Percentiles rank a stretch among this genome's conserved stretches.
These are phyloP conservation scores for Oligia latruncula DNA, from an alignment of 2,888 invertebrate species.

Conservation along the genomic window DNA sequence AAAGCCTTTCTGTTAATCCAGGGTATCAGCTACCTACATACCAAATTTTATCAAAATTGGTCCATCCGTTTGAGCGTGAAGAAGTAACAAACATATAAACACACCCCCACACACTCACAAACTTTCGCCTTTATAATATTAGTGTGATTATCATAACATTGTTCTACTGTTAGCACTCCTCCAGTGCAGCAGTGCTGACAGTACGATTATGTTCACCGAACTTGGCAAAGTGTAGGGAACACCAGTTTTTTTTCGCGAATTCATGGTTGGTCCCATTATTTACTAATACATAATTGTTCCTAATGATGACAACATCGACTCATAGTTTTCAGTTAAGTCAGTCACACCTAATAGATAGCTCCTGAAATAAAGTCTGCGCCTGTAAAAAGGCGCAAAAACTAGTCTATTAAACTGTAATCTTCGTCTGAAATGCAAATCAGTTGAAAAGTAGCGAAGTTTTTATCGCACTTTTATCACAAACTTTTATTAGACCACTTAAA, in stretches of 20 bases:
- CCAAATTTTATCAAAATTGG: too few relatives aligned
- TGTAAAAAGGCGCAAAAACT: constrained; percentile 22
- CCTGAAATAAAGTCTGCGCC: neutral
- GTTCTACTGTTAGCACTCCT: too few relatives aligned
- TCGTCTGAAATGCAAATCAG: constrained; percentile 55
- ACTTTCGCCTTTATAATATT: too few relatives aligned
- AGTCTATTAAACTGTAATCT: constrained; percentile 42
- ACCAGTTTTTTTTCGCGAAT: neutral
- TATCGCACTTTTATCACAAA: constrained; percentile 63
- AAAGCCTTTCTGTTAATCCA: too few relatives aligned
- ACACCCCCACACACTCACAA: too few relatives aligned
- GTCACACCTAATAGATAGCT: neutral
- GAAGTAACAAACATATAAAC: too few relatives aligned
- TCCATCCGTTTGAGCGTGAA: too few relatives aligned
- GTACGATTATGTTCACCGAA: neutral
- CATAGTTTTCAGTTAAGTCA: neutral
- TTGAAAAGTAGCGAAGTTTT: constrained; percentile 55
- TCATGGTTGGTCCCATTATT: neutral
- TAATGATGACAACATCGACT: neutral
- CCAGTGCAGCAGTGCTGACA: too few relatives aligned
- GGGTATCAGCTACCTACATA: too few relatives aligned
- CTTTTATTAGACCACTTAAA: constrained; percentile 69
- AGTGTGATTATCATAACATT: too few relatives aligned
- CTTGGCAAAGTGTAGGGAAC: neutral
- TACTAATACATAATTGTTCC: neutral